Percentiles rank a stretch among this genome's conserved stretches.
phyloP scores from a whole-genome alignment of 2,888 invertebrate genomes.

The Hypena proboscidalis region DNA sequence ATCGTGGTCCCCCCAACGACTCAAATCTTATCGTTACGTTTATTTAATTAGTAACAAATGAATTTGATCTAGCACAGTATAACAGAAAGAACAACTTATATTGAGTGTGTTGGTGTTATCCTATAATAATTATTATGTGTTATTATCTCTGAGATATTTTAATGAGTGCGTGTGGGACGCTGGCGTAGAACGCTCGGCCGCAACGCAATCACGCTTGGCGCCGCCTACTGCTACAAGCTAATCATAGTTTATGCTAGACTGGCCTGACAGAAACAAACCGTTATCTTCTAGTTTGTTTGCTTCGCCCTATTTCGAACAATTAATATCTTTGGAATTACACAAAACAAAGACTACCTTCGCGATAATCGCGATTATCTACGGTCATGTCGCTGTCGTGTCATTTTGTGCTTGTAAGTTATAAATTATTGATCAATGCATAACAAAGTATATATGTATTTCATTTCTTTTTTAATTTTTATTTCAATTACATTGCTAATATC shows the following conservation, averaged over 20 bases:
- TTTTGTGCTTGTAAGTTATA: too few species aligned
- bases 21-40: too few species aligned
- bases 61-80: background rate
- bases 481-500: too few species aligned
- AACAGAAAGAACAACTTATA: conserved; percentile 3
- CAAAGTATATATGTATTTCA: too few species aligned
- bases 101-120: conserved; percentile 10
- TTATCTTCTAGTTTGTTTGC: conserved; percentile 28
- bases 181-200: conserved; percentile 17
- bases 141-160: conserved; percentile 33
- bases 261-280: conserved; percentile 33
- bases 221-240: conserved; percentile 42
- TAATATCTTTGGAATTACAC: too few species aligned
- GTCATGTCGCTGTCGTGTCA: too few species aligned
- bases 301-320: background rate
- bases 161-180: conserved; percentile 38
- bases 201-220: conserved; percentile 37
- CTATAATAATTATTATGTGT: conserved; percentile 17
- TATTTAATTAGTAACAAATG: background rate
- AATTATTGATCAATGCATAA: too few species aligned
- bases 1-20: background rate
- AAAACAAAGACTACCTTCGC: too few species aligned
- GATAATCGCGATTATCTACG: too few species aligned
- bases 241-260: conserved; percentile 44
- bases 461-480: too few species aligned